A percentile compares a stretch with the other conserved stretches of the same genome.
Conservation (phyloP, 2,888 invertebrate species). For the Acrobasis repandana region DNA sequence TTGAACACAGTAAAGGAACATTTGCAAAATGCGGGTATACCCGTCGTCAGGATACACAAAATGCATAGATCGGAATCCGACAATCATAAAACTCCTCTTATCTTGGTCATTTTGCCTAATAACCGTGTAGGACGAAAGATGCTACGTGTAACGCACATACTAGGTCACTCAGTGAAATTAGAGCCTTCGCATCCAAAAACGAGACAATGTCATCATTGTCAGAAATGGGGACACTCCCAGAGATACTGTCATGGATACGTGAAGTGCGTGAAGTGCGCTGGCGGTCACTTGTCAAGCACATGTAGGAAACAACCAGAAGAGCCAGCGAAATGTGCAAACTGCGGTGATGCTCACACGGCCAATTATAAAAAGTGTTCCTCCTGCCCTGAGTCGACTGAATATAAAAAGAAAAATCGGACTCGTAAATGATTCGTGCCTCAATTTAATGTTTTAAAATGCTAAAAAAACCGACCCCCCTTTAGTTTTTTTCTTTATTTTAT, state of each 20-base stretch:
- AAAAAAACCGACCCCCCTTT: too few species aligned
- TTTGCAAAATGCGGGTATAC: slow-evolving; percentile 49
- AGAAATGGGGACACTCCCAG: slow-evolving; percentile 68
- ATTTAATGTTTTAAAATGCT: too few species aligned
- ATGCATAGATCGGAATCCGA: slow-evolving; percentile 46
- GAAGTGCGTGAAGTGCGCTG: slow-evolving; percentile 69
- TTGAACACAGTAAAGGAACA: slow-evolving; percentile 45
- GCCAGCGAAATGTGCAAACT: slow-evolving; percentile 62
- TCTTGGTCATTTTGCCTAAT: slow-evolving; percentile 54
- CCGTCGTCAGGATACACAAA: slow-evolving; percentile 54
- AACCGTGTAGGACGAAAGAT: slow-evolving; percentile 46
- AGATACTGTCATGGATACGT: slow-evolving; percentile 56
- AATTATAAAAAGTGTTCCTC: slow-evolving; percentile 51
- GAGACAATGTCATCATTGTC: slow-evolving; percentile 67
- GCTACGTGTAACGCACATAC: slow-evolving; percentile 44
- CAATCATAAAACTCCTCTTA: slow-evolving; percentile 40
- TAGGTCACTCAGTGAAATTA: slow-evolving; percentile 48
- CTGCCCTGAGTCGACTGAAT: slow-evolving; percentile 40
- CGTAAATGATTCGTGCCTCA: too few species aligned
- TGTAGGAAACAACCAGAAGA: slow-evolving; percentile 45
- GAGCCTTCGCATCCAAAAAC: slow-evolving; percentile 53
- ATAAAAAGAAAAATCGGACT: slow-evolving; percentile 26
- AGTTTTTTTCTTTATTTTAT: too few species aligned
- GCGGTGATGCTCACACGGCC: slow-evolving; percentile 55
- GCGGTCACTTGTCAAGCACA: slow-evolving; percentile 53